Evolutionary conservation across 2,888 invertebrate genomes (phyloP).

Genomic region (Drosophila acutilabella): DNA sequence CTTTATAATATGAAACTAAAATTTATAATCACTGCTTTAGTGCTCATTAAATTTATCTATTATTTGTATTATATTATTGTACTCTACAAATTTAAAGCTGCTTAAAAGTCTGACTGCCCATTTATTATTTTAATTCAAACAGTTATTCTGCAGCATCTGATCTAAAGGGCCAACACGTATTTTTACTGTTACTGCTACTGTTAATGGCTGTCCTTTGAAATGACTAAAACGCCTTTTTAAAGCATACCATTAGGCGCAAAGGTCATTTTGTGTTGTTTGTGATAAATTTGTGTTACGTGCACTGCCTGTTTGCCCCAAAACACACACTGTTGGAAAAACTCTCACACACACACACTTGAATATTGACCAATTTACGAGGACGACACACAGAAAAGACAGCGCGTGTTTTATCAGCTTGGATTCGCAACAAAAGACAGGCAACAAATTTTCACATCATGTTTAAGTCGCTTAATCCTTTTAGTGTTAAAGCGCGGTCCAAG

Average conservation of each 20-base stretch:
- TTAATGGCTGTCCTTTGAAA: conserved; percentile 51
- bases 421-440: conserved; percentile 56
- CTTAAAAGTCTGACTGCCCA: neutral
- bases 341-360: conserved; percentile 18
- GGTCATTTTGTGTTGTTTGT: conserved; percentile 38
- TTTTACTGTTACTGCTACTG: conserved; percentile 1
- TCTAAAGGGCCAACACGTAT: conserved; percentile 49
- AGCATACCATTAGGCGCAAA: conserved; percentile 34
- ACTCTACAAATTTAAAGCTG: neutral
- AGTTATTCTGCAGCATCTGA: neutral
- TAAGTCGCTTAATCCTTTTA: conserved; percentile 80
- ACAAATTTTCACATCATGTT: conserved; percentile 77
- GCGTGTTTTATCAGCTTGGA: conserved; percentile 37
- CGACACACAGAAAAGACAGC: conserved; percentile 33
- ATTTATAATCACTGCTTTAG: too few species aligned
- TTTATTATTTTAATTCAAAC: conserved; percentile 2
- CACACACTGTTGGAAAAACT: neutral
- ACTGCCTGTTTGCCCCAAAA: conserved; percentile 5
- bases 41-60: too few species aligned
- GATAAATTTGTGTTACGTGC: conserved; percentile 75
- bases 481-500: conserved; percentile 70
- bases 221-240: conserved; percentile 43
- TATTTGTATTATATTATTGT: too few species aligned
- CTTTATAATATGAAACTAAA: too few species aligned
- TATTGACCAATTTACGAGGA: conserved; percentile 59